Percentiles rank a stretch among this genome's conserved stretches.
Evolutionary conservation across 2,797 vertebrate species (phyloP).

Genomic region (Poecilia wingei): DNA sequence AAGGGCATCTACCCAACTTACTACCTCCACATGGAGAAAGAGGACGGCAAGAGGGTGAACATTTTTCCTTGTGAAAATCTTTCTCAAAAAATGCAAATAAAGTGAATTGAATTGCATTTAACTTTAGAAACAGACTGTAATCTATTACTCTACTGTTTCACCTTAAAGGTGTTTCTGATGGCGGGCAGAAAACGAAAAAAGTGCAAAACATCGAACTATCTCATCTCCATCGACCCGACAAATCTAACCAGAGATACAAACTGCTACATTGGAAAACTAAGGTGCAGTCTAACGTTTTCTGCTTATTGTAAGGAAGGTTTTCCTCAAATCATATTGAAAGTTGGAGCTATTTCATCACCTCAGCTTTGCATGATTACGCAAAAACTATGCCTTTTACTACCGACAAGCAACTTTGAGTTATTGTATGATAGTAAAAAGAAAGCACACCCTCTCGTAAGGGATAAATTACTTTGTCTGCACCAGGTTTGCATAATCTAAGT

Average conservation of each 20-base stretch:
- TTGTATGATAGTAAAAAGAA: not conserved
- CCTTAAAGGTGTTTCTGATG: constrained; percentile 87
- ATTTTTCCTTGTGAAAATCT: not conserved
- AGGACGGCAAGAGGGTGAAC: constrained; percentile 83
- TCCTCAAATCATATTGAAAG: not conserved
- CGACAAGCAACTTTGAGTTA: not conserved
- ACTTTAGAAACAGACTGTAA: too few relatives aligned
- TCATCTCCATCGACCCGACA: constrained; percentile 88
- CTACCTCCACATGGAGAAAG: constrained; percentile 89
- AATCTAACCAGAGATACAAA: constrained; percentile 86
- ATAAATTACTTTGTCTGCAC: not conserved
- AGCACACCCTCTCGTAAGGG: not conserved
- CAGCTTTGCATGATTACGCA: not conserved
- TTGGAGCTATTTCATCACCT: not conserved
- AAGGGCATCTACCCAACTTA: constrained; percentile 90
- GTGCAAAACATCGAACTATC: constrained; percentile 91
- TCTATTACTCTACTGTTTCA: constrained; percentile 3
- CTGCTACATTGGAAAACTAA: constrained; percentile 89
- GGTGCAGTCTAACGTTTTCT: constrained; percentile 66
- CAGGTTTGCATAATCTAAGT: not conserved
- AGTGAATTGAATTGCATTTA: not conserved
- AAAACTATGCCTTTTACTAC: not conserved
- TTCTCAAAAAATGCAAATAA: not conserved
- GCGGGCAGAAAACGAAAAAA: constrained; percentile 90
- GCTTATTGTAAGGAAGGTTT: not conserved